A percentile compares a stretch with the other conserved stretches of the same genome.
phyloP scores from a whole-genome alignment of 2,797 vertebrate species.

The Silurus aristotelis region DNA sequence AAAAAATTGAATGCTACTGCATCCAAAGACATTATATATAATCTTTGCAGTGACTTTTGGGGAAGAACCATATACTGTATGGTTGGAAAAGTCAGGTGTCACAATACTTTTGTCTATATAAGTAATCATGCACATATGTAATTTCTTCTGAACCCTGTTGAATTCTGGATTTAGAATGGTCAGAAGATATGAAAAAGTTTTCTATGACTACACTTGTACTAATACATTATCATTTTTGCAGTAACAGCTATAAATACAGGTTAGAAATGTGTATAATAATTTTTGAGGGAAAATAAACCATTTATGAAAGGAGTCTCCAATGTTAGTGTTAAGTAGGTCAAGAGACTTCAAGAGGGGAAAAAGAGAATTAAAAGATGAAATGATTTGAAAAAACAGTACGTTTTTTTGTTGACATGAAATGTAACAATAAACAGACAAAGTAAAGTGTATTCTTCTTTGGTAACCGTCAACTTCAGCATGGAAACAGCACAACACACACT shows the following conservation, averaged over 20 bases:
- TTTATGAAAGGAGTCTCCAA: background rate
- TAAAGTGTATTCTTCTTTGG: no score
- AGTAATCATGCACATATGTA: background rate
- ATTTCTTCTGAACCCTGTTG: no score
- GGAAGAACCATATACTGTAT: no score
- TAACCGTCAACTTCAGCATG: background rate
- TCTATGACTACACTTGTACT: background rate
- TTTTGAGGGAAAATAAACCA: background rate
- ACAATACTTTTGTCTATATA: no score
- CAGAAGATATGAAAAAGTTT: background rate
- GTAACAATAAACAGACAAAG: background rate
- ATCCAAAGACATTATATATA: no score
- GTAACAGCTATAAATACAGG: background rate
- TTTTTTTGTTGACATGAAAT: background rate
- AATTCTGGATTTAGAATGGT: background rate
- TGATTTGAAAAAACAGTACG: background rate
- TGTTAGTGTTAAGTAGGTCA: background rate
- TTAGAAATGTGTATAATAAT: background rate
- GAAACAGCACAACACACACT: background rate
- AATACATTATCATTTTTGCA: background rate
- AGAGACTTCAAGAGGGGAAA: background rate
- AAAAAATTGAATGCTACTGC: no score
- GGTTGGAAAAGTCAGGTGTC: no score
- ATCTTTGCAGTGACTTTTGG: no score
- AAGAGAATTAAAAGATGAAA: background rate